Percentiles rank a stretch among this genome's conserved stretches.
Conservation (phyloP, 2,797 vertebrate genomes). For the Sebastes wilsoni region DNA sequence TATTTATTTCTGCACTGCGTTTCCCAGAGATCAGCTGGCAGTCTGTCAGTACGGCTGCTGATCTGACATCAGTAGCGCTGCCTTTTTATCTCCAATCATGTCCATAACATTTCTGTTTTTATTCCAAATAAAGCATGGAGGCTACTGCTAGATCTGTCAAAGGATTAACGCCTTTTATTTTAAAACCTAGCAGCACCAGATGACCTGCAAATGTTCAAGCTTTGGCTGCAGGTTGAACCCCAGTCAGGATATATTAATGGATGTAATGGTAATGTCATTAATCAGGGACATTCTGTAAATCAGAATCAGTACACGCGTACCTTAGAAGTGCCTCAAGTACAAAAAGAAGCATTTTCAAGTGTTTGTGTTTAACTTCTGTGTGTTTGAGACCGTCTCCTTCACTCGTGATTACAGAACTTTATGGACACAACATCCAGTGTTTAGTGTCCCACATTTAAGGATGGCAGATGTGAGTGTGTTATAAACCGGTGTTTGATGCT, state of each 20-base stretch:
- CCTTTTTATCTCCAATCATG: not conserved
- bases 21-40: not conserved
- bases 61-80: not conserved
- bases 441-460: not conserved
- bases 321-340: not conserved
- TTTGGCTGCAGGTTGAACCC: not conserved
- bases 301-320: not conserved
- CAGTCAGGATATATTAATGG: not conserved
- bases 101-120: not conserved
- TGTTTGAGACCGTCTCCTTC: too few species aligned
- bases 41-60: not conserved
- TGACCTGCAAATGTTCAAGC: too few species aligned
- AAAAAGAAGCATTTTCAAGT: too few species aligned
- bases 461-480: not conserved
- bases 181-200: too few species aligned
- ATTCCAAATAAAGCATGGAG: not conserved
- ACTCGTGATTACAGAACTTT: not conserved
- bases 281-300: not conserved
- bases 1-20: not conserved
- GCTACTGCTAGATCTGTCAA: not conserved
- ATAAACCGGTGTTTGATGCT: constrained; percentile 16
- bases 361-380: too few species aligned
- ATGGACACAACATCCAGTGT: not conserved
- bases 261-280: too few species aligned
- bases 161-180: too few species aligned